Evolutionary conservation across 2,888 invertebrate genomes (phyloP).

Genomic region (Clanis bilineata): DNA sequence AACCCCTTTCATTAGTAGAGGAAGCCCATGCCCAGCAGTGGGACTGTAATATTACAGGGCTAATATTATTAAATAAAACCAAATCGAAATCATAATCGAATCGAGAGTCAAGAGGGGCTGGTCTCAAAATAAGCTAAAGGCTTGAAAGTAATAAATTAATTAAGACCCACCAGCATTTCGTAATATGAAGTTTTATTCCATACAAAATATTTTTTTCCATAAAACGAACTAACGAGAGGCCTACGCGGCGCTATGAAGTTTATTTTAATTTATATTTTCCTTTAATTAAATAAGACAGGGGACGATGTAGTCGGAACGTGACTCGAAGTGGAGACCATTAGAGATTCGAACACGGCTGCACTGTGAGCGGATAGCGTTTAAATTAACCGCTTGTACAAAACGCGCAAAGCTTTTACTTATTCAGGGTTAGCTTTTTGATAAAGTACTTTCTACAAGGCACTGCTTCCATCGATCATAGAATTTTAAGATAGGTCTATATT

Average conservation of each 20-base stretch:
- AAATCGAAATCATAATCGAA: no score
- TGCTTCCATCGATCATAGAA: no score
- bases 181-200: not conserved
- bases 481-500: no score
- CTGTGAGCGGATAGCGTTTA: slow-evolving; percentile 24
- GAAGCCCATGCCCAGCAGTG: no score
- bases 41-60: no score
- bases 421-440: no score
- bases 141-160: not conserved
- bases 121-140: no score
- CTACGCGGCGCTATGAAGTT: slow-evolving; percentile 40
- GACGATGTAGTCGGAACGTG: slow-evolving; percentile 58
- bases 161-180: not conserved
- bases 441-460: no score
- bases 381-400: not conserved
- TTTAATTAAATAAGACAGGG: slow-evolving; percentile 70
- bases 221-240: not conserved
- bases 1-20: no score
- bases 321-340: slow-evolving; percentile 56
- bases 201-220: not conserved
- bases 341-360: slow-evolving; percentile 32
- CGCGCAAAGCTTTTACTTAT: no score
- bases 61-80: no score
- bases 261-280: slow-evolving; percentile 70
- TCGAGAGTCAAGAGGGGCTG: no score